phyloP scores from a whole-genome alignment of 1,140 invertebrate species.

The Pantala flavescens region DNA sequence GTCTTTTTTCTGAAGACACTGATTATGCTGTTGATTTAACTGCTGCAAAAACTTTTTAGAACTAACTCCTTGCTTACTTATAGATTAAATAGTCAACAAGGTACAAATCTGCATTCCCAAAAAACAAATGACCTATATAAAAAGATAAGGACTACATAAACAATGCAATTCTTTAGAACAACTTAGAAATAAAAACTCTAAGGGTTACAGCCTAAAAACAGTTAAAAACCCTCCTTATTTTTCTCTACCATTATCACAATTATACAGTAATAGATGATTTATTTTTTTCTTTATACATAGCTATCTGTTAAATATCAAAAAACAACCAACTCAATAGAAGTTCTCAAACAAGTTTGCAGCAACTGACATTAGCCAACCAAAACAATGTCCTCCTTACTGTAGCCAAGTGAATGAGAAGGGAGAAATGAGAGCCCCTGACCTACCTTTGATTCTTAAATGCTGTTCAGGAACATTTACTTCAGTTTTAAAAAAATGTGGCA shows the following conservation, averaged over 20 bases:
- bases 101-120: conserved; percentile 5
- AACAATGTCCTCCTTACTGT: conserved; percentile 15
- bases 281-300: conserved; percentile 16
- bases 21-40: conserved; percentile 6
- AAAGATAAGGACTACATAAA: conserved; percentile 9
- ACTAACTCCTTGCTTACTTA: neutral
- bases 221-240: conserved; percentile 18
- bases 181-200: conserved; percentile 15
- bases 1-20: conserved; percentile 9
- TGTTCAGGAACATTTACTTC: conserved; percentile 42
- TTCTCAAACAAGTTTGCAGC: conserved; percentile 17
- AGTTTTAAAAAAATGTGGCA: conserved; percentile 28
- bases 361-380: conserved; percentile 21
- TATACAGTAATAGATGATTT: conserved; percentile 19
- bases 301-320: conserved; percentile 24
- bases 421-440: conserved; percentile 22
- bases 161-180: conserved; percentile 10
- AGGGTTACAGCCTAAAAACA: conserved; percentile 20
- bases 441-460: conserved; percentile 41
- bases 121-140: conserved; percentile 11
- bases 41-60: conserved; percentile 10
- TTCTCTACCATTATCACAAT: conserved; percentile 21
- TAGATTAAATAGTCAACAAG: conserved; percentile 7
- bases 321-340: conserved; percentile 16
- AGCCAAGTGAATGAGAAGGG: conserved; percentile 20